phyloP scores from a whole-genome alignment of 2,888 invertebrate genomes.

The Exocentrus adspersus region DNA sequence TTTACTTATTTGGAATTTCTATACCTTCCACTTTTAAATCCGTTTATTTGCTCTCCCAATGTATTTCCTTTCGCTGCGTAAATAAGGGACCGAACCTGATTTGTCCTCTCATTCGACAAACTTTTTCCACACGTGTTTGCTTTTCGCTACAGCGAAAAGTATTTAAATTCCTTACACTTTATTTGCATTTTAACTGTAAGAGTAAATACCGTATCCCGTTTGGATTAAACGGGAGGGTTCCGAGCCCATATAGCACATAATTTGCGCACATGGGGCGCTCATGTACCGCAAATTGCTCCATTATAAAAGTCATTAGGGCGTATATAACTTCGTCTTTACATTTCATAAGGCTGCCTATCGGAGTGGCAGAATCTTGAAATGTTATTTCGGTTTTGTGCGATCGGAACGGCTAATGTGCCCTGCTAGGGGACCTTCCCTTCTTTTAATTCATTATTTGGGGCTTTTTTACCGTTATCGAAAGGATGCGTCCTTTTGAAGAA shows the following conservation, averaged over 20 bases:
- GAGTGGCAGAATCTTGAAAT: slow-evolving; percentile 45
- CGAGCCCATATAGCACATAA: slow-evolving; percentile 13
- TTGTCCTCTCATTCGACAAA: neutral
- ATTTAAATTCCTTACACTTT: slow-evolving; percentile 3
- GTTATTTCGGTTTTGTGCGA: slow-evolving; percentile 42
- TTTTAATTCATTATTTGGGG: slow-evolving; percentile 16
- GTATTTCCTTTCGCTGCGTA: neutral
- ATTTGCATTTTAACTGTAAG: slow-evolving; percentile 17
- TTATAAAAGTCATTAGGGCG: slow-evolving; percentile 56
- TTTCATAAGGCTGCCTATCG: slow-evolving; percentile 48
- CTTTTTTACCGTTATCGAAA: no score
- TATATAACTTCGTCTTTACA: slow-evolving; percentile 52
- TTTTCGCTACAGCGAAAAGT: neutral
- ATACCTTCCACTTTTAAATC: neutral
- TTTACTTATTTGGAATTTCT: no score
- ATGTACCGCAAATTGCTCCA: slow-evolving; percentile 51
- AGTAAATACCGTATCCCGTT: slow-evolving; percentile 9
- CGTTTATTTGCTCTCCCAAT: neutral
- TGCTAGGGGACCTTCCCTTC: neutral
- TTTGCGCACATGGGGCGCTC: slow-evolving; percentile 17
- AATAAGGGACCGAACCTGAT: neutral
- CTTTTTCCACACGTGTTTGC: neutral
- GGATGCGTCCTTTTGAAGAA: no score
- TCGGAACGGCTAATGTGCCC: neutral
- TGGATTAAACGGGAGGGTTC: slow-evolving; percentile 2